Evolutionary conservation across 2,888 invertebrate species (phyloP).

Genomic region (Allolobophora icterica): DNA sequence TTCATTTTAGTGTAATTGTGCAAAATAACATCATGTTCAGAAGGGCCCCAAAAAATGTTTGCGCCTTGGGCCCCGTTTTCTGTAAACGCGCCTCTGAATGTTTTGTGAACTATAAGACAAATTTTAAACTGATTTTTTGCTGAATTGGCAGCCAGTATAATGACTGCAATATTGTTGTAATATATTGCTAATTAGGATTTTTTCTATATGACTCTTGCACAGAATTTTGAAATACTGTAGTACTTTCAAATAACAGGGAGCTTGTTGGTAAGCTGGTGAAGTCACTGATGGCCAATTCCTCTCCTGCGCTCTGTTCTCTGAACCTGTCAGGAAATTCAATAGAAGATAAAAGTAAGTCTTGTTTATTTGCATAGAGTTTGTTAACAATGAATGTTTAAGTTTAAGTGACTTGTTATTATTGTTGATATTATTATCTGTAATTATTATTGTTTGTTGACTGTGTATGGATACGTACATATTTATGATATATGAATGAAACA

Average conservation of each 20-base stretch:
- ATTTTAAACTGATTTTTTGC: no score
- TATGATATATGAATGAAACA: background rate
- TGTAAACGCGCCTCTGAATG: no score
- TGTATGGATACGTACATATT: background rate
- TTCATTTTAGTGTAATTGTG: no score
- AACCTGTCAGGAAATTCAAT: constrained; percentile 88
- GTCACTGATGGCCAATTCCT: constrained; percentile 79
- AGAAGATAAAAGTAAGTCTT: constrained; percentile 86
- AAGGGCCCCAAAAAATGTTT: no score
- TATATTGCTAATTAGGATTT: no score
- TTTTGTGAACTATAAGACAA: no score
- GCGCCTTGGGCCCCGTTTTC: no score
- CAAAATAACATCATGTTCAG: no score
- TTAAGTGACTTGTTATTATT: background rate
- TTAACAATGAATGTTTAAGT: background rate
- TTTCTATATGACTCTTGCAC: no score
- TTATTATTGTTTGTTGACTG: background rate
- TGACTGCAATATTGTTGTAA: no score
- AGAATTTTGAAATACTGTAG: no score
- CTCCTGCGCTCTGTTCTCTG: constrained; percentile 83
- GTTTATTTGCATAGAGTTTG: background rate
- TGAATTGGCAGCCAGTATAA: no score
- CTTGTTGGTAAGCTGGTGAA: constrained; percentile 82
- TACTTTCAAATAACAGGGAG: constrained; percentile 72
- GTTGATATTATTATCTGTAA: background rate